phyloP scores from a whole-genome alignment of 2,888 invertebrate genomes.

The Sinohyriopsis cumingii region DNA sequence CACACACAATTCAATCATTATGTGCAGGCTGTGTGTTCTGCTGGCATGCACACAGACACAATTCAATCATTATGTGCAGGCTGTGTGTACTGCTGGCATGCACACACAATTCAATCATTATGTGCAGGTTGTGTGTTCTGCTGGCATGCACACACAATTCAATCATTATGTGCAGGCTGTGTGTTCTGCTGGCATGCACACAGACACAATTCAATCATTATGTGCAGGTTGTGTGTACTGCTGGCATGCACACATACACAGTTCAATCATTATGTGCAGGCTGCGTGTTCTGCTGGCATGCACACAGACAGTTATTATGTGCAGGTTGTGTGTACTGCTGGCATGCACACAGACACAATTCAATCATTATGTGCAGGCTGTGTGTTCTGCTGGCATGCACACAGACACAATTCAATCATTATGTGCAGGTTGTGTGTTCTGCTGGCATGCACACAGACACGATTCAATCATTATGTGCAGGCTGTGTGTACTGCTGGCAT shows the following conservation, averaged over 20 bases:
- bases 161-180: too few species aligned
- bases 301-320: too few species aligned
- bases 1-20: conserved; percentile 7
- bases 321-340: too few species aligned
- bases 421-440: neutral
- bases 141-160: conserved; percentile 6
- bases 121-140: too few species aligned
- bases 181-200: neutral
- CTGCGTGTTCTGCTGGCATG: neutral
- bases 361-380: too few species aligned
- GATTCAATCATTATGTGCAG: conserved; percentile 5
- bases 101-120: conserved; percentile 7
- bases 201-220: conserved; percentile 4
- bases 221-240: too few species aligned
- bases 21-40: too few species aligned
- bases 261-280: conserved; percentile 6
- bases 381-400: neutral
- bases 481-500: neutral
- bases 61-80: conserved; percentile 6
- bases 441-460: conserved; percentile 2
- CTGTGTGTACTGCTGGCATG: neutral
- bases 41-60: conserved; percentile 2
- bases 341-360: conserved; percentile 7
- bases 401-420: conserved; percentile 3
- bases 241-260: conserved; percentile 2